Evolutionary conservation across 2,888 invertebrate genomes (phyloP).

Genomic region (Hypercompe scribonia): DNA sequence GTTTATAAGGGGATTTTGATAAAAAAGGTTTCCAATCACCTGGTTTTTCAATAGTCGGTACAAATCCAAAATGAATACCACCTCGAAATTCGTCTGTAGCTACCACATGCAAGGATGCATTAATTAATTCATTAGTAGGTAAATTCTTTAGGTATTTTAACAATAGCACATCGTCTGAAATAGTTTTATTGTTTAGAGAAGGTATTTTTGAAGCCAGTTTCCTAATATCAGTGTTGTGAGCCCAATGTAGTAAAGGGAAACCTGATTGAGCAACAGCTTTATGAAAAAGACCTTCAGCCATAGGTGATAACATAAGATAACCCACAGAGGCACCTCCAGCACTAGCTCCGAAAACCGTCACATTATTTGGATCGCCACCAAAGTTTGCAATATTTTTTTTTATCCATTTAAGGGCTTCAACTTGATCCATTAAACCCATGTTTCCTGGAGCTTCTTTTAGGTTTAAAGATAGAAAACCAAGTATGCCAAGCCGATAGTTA

Average conservation of each 20-base stretch:
- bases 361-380: constrained; percentile 79
- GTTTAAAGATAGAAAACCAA: constrained; percentile 77
- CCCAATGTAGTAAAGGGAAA: constrained; percentile 80
- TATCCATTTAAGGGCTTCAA: constrained; percentile 83
- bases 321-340: constrained; percentile 83
- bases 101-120: constrained; percentile 62
- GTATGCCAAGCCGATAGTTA: constrained; percentile 79
- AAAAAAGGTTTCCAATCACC: constrained; percentile 80
- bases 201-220: constrained; percentile 68
- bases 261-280: constrained; percentile 86
- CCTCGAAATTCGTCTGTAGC: constrained; percentile 61
- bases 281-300: constrained; percentile 83
- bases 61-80: constrained; percentile 80
- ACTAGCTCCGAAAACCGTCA: constrained; percentile 85
- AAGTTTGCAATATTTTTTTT: constrained; percentile 80
- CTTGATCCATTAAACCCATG: constrained; percentile 84
- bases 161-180: constrained; percentile 61
- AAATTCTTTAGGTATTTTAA: constrained; percentile 69
- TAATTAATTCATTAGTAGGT: constrained; percentile 68
- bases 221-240: constrained; percentile 67
- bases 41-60: constrained; percentile 76
- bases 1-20: constrained; percentile 69
- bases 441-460: constrained; percentile 79
- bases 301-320: constrained; percentile 76
- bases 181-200: constrained; percentile 54